Evolutionary conservation across 2,797 vertebrate genomes (phyloP), one percentile per base, ranked within the genome.

Genomic region (Sorex maritimensis): DNA sequence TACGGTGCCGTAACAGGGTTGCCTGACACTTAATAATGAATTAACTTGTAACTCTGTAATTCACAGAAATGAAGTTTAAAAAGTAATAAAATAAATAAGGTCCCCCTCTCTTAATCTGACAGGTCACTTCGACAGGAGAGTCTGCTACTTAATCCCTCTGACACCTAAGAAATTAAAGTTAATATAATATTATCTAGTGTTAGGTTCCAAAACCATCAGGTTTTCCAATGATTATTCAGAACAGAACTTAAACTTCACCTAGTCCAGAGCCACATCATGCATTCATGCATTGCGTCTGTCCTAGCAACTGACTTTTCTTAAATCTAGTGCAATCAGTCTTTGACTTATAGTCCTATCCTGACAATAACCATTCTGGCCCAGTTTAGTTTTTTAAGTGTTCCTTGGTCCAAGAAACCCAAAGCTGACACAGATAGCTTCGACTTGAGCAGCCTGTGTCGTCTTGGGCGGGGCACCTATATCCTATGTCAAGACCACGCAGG

Each of bases 311-410:
- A 82, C 12, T 34, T 28, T 73, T 58, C 44, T 81, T 77, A 65
- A 79, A 74, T 24, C 21, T 65, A 77, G 26, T 38, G 58, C 23
- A 79, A 88, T 52, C 0, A 38, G 34, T 24, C 28, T 67, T 88
- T 58, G 38, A 58, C 46, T 86, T 55, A 86, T 93, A 5, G 44
- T 5, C 69, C 61, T 94, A 71, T 71, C 23, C 44, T 17, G 61
- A 88, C 58, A 91, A 69, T 88, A 79, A 75, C 41, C 71, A 67
- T 83, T 90, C 71, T 92, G 30, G 28, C 28, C 9, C 24, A 78
- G 55, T 44, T 55, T 58, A 61, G 61, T 65, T 49, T 86, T 44
- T 68, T 23, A 67, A 72, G 28, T 72, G 63, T 92, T 92, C 74
- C 74, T 77, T 77, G 52, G 61, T 49, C 71, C 14, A 67, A n/a